Evolutionary conservation across 1,140 invertebrate species (phyloP).

Genomic region (Parasteatoda tepidariorum): DNA sequence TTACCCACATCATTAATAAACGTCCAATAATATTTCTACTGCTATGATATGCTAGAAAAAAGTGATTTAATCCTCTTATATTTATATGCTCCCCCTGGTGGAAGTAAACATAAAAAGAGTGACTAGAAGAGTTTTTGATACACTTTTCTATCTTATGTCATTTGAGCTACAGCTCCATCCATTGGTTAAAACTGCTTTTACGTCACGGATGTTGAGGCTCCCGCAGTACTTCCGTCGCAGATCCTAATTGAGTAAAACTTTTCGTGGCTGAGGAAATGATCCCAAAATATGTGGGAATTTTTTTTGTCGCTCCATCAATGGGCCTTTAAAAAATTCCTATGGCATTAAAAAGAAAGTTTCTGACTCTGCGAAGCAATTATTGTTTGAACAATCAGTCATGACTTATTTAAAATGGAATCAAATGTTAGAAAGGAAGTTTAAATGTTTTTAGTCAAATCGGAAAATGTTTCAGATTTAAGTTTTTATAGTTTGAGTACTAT

Average conservation of each 20-base stretch:
- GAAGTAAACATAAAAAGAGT: background rate
- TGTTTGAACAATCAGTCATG: too few relatives aligned
- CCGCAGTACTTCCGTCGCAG: constrained; percentile 12
- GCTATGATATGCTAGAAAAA: background rate
- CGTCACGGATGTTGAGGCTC: constrained; percentile 8
- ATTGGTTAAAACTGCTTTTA: constrained; percentile 35
- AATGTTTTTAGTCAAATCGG: too few relatives aligned
- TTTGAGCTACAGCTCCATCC: background rate
- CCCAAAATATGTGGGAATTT: background rate
- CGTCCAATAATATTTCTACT: background rate
- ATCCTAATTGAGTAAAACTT: constrained; percentile 46
- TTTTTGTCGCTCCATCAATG: too few relatives aligned
- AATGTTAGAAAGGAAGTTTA: too few relatives aligned
- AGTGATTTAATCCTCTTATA: background rate
- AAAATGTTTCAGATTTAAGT: too few relatives aligned
- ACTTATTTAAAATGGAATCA: too few relatives aligned
- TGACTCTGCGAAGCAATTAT: too few relatives aligned
- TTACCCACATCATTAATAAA: background rate
- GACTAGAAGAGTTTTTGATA: background rate
- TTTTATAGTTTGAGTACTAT: too few relatives aligned
- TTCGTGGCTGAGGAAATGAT: constrained; percentile 16
- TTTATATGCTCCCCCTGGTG: background rate
- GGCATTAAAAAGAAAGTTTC: too few relatives aligned
- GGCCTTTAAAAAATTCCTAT: too few relatives aligned
- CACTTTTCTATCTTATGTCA: constrained; percentile 12